A percentile compares a stretch with the other conserved stretches of the same genome.
These are phyloP conservation scores for Linyphia triangularis DNA, from an alignment of 2,888 invertebrate species.

Conservation along the genomic window DNA sequence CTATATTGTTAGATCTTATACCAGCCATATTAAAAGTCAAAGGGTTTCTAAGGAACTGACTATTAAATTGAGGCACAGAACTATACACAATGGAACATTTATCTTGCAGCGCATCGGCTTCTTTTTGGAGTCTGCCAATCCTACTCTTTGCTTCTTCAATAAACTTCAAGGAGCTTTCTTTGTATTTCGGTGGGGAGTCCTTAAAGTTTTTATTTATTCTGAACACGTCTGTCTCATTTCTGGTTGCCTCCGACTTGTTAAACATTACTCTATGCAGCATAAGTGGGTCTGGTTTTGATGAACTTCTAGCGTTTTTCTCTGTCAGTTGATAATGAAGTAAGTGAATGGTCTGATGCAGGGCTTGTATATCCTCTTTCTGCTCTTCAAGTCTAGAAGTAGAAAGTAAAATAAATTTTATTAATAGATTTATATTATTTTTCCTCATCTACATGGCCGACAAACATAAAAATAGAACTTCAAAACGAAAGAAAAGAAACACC, in stretches of 20 bases:
- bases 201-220: constrained; percentile 1
- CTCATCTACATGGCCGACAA: too few relatives aligned
- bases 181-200: constrained; percentile 76
- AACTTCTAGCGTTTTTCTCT: not conserved
- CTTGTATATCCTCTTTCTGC: constrained; percentile 63
- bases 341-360: constrained; percentile 57
- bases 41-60: not conserved
- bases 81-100: constrained; percentile 53
- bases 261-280: not conserved
- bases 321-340: constrained; percentile 62
- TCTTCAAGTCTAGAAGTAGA: constrained; percentile 55
- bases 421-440: too few relatives aligned
- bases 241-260: not conserved
- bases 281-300: constrained; percentile 15
- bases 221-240: constrained; percentile 5
- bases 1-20: not conserved
- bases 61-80: not conserved
- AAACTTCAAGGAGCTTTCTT: constrained; percentile 52
- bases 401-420: not conserved
- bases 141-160: constrained; percentile 51
- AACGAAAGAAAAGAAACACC: too few relatives aligned
- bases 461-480: too few relatives aligned
- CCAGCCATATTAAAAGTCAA: not conserved
- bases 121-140: constrained; percentile 39
- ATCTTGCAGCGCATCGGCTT: constrained; percentile 31